Evolutionary conservation across 2,113 vertebrate genomes (phyloP).

Genomic region (Donacobius atricapilla): DNA sequence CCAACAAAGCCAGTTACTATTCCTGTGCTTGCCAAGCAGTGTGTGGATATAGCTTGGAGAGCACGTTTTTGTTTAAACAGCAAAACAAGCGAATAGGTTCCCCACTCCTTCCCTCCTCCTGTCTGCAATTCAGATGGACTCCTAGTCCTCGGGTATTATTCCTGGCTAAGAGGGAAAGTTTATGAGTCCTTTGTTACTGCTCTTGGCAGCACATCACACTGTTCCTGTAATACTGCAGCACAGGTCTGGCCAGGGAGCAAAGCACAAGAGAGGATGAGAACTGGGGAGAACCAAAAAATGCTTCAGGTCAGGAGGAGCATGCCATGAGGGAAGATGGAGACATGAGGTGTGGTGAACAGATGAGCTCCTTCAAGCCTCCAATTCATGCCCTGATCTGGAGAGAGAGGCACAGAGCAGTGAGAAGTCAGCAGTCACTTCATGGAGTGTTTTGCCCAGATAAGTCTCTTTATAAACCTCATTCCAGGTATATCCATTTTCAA

Average conservation of each 20-base stretch:
- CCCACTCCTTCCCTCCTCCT: slow-evolving; percentile 14
- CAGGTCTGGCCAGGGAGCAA: slow-evolving; percentile 18
- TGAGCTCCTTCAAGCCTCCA: not conserved
- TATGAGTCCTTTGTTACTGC: slow-evolving; percentile 25
- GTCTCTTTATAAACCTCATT: not conserved
- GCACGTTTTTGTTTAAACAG: slow-evolving; percentile 18
- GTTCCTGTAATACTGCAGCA: slow-evolving; percentile 26
- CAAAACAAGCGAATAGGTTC: slow-evolving; percentile 3
- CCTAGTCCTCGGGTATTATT: slow-evolving; percentile 38
- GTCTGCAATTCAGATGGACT: slow-evolving; percentile 21
- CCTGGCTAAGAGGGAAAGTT: slow-evolving; percentile 32
- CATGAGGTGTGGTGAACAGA: not conserved
- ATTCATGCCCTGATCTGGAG: not conserved
- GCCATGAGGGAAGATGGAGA: not conserved
- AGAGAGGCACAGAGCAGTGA: not conserved
- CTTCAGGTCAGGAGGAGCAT: not conserved
- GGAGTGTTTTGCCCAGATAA: not conserved
- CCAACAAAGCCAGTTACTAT: not conserved
- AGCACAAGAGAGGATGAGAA: not conserved
- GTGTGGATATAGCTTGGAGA: not conserved
- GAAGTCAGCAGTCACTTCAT: not conserved
- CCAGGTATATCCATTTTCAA: not conserved
- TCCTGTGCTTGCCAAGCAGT: not conserved
- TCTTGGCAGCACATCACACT: slow-evolving; percentile 54
- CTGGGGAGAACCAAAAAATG: slow-evolving; percentile 15